Percentiles rank a stretch among this genome's conserved stretches.
Conservation (phyloP, 2,797 vertebrate genomes). For the Apogon talboti region DNA sequence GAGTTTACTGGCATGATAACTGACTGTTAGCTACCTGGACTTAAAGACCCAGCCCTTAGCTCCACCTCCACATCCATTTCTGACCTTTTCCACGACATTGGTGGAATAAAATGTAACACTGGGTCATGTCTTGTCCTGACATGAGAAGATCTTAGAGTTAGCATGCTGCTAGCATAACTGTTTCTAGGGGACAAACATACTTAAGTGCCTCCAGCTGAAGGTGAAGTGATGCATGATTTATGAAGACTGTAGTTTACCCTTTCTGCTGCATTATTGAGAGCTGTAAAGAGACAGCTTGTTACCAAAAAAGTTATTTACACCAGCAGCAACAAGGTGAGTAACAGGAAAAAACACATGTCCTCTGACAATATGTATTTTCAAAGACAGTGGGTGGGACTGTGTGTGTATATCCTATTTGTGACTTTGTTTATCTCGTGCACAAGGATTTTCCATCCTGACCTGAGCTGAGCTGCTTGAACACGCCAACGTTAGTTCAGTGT, state of each 20-base stretch:
- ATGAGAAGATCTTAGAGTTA: conserved; percentile 8
- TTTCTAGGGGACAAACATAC: conserved; percentile 29
- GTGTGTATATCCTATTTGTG: conserved; percentile 5
- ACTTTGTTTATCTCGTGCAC: conserved; percentile 16
- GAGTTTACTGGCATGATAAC: neutral
- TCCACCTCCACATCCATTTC: neutral
- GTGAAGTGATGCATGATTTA: conserved; percentile 70
- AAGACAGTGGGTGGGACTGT: neutral
- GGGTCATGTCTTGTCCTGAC: neutral
- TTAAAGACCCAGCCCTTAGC: neutral
- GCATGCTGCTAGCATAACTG: conserved; percentile 15
- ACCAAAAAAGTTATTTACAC: conserved; percentile 64
- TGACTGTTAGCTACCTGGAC: neutral
- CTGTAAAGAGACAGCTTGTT: conserved; percentile 61
- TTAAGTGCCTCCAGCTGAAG: conserved; percentile 38
- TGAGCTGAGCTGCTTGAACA: conserved; percentile 13
- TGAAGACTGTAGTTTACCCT: conserved; percentile 59
- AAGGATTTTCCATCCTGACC: conserved; percentile 12
- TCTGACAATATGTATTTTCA: conserved; percentile 2
- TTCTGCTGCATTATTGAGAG: conserved; percentile 71
- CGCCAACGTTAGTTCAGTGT: conserved; percentile 23
- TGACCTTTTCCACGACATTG: conserved; percentile 33
- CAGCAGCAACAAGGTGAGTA: conserved; percentile 24
- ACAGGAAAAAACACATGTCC: neutral
- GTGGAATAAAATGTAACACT: conserved; percentile 2